Evolutionary conservation across 2,797 vertebrate genomes (phyloP).

Genomic region (Chelmon rostratus): DNA sequence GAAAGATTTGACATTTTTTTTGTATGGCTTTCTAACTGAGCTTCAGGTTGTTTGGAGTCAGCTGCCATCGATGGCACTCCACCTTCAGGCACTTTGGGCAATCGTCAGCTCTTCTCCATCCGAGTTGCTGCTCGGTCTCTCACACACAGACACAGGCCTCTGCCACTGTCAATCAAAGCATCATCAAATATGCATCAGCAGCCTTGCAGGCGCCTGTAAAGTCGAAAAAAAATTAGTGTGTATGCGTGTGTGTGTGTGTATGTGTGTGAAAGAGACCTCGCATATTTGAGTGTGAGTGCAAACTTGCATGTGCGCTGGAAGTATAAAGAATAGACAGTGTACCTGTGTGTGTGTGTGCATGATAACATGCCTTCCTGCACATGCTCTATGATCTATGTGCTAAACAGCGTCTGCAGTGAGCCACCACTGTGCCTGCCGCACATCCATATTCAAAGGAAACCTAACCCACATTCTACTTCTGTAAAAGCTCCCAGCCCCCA

Average conservation of each 20-base stretch:
- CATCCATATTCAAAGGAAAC: constrained; percentile 58
- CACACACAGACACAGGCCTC: constrained; percentile 19
- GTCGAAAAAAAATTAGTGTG: background rate
- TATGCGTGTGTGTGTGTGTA: background rate
- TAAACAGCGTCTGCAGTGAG: constrained; percentile 35
- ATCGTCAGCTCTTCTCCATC: constrained; percentile 6
- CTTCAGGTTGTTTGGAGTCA: constrained; percentile 5
- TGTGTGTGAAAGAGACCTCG: constrained; percentile 6
- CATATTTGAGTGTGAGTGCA: constrained; percentile 19
- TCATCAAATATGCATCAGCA: constrained; percentile 63
- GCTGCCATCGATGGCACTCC: constrained; percentile 6
- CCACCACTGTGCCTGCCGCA: constrained; percentile 23
- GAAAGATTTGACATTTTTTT: background rate
- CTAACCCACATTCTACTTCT: constrained; percentile 54
- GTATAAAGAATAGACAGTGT: background rate
- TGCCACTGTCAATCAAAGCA: constrained; percentile 59
- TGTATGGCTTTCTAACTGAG: background rate
- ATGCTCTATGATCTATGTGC: constrained; percentile 30
- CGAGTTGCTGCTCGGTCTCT: constrained; percentile 11
- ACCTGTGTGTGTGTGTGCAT: background rate
- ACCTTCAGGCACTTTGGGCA: constrained; percentile 21
- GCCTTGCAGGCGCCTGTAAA: constrained; percentile 36
- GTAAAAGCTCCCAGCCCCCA: constrained; percentile 26
- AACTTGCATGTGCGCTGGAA: constrained; percentile 6
- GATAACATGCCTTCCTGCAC: constrained; percentile 2